Evolutionary conservation across 1,140 invertebrate species (phyloP).

Genomic region (Cephus cinctus): DNA sequence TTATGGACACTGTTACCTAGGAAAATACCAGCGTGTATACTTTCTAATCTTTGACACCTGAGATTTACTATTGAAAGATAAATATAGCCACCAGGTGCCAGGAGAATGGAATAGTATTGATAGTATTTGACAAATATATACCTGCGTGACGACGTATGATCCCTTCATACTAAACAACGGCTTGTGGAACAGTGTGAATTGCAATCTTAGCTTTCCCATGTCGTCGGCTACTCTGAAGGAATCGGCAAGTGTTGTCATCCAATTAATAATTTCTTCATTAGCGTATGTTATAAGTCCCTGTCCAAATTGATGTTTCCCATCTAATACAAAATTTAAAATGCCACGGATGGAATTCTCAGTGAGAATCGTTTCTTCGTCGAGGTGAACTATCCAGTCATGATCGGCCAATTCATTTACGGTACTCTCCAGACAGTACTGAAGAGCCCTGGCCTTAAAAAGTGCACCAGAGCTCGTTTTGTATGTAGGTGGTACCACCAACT

Average conservation of each 20-base stretch:
- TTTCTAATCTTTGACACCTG: too few species aligned
- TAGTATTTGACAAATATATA: constrained; percentile 44
- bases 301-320: constrained; percentile 94
- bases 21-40: background rate
- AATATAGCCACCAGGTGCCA: background rate
- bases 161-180: constrained; percentile 98
- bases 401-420: constrained; percentile 85
- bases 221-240: constrained; percentile 95
- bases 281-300: constrained; percentile 98
- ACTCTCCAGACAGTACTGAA: constrained; percentile 95
- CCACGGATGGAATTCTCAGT: constrained; percentile 90
- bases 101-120: background rate
- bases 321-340: constrained; percentile 93
- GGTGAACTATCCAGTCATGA: constrained; percentile 95
- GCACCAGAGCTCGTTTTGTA: constrained; percentile 90
- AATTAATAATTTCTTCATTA: constrained; percentile 94
- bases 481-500: constrained; percentile 82
- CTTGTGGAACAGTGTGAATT: constrained; percentile 92
- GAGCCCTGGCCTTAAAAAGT: constrained; percentile 90
- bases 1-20: background rate
- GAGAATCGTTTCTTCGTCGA: constrained; percentile 95
- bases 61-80: constrained; percentile 6
- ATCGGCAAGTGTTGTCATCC: constrained; percentile 95
- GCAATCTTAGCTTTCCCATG: constrained; percentile 93
- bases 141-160: constrained; percentile 91